Percentiles rank a stretch among this genome's conserved stretches.
phyloP scores from a whole-genome alignment of 35 echinoderm and acorn worm genomes.

The Ophioderma brevispina region DNA sequence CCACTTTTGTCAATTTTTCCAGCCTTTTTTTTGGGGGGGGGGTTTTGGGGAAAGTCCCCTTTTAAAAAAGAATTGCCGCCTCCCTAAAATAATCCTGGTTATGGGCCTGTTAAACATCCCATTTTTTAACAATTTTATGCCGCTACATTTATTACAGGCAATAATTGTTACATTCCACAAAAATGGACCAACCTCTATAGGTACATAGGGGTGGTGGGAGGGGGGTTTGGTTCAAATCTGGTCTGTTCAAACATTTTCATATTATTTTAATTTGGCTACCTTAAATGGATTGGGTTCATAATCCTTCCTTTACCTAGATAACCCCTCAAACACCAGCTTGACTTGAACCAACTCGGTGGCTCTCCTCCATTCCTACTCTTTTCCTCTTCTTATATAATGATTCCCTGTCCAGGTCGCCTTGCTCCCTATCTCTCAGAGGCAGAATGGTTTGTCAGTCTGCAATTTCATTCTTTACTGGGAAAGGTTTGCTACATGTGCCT shows the following conservation, averaged over 20 bases:
- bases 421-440: slow-evolving; percentile 27
- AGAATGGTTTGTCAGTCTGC: slow-evolving; percentile 87
- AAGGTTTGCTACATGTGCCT: slow-evolving; percentile 57
- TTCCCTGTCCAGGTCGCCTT: slow-evolving; percentile 76
- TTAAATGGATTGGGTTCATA: slow-evolving; percentile 62
- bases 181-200: neutral
- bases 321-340: slow-evolving; percentile 86
- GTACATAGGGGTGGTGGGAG: neutral
- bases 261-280: slow-evolving; percentile 14
- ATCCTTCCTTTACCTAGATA: slow-evolving; percentile 90
- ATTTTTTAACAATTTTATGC: no score
- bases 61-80: no score
- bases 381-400: slow-evolving; percentile 68
- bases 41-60: no score
- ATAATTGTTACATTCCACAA: neutral
- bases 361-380: slow-evolving; percentile 29
- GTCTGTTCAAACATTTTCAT: neutral
- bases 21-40: no score
- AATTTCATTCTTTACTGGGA: slow-evolving; percentile 71
- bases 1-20: no score
- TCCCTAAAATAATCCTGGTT: no score
- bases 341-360: slow-evolving; percentile 71
- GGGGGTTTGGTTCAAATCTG: neutral
- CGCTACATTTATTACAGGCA: no score
- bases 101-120: no score